Evolutionary conservation across 2,797 vertebrate genomes (phyloP), one percentile per base, ranked within the genome.

Genomic region (Tiaroga cobitis): DNA sequence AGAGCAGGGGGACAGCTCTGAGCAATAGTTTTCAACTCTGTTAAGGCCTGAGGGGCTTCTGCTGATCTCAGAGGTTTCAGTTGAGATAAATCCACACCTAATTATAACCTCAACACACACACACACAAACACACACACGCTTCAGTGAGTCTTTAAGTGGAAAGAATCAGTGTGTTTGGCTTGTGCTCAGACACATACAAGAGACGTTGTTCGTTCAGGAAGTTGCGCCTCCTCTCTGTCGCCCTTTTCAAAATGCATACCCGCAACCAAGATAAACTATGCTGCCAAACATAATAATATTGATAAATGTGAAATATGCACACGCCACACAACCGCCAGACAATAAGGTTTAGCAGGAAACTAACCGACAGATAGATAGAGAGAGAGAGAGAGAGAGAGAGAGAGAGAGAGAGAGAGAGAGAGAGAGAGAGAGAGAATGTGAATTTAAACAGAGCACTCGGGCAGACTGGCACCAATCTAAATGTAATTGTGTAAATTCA

Each of bases 401-500:
- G 18, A 46, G 41, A 46, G 13, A 80, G 78, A 80, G 41, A 46
- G 13, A 80, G 78, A 80, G 78, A 68, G 10, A 51, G 41, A 67
- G 61, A 24, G 18, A 75, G 72, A 72, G 67, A 73, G 74, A 75
- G 34, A 75, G 34, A 34, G 18, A 46, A 84, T 78, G 54, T 84
- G 65, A 85, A 70, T 85, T 79, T 85, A 85, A 85, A 79, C 75
- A 61, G 75, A 79, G 83, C 83, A 80, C 75, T 80, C 41, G 51
- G 76, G 26, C 83, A 80, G 83, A 80, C 83, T 85, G 67, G 83
- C 83, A 80, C 83, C 83, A 80, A 72, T 85, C 83, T 86, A 78
- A 86, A 74, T 86, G 84, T 85, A 83, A 88, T 86, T 84, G 81
- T 80, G 84, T 86, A 86, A 88, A 86, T 86, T 81, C 51, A 70